Percentiles rank a stretch among this genome's conserved stretches.
These are phyloP conservation scores for Polyploca ridens DNA, from an alignment of 2,888 invertebrate genomes.

Conservation along the genomic window DNA sequence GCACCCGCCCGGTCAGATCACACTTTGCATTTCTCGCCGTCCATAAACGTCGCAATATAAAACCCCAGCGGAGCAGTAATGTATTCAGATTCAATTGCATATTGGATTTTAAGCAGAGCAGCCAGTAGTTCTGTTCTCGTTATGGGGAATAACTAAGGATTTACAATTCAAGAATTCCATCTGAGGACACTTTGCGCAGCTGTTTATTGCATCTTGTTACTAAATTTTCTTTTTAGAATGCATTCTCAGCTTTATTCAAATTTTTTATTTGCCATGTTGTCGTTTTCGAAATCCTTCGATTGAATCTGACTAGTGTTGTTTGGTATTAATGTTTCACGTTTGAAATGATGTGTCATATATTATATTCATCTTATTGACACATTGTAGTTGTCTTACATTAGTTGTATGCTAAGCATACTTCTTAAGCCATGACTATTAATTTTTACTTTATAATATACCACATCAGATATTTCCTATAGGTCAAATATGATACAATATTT, in stretches of 20 bases:
- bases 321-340: no score
- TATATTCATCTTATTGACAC: no score
- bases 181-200: constrained; percentile 30
- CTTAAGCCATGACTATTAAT: no score
- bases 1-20: constrained; percentile 37
- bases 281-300: background rate
- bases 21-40: constrained; percentile 43
- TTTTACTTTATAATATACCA: no score
- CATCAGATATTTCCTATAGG: no score
- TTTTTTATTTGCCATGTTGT: background rate
- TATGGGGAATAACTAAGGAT: constrained; percentile 33
- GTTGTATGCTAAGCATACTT: no score
- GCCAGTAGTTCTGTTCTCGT: constrained; percentile 34
- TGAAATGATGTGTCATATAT: no score
- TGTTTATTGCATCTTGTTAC: constrained; percentile 34
- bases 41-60: constrained; percentile 46
- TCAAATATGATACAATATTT: no score
- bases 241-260: constrained; percentile 1
- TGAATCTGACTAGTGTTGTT: background rate
- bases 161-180: constrained; percentile 46
- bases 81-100: constrained; percentile 58
- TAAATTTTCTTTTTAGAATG: constrained; percentile 20
- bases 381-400: no score
- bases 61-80: constrained; percentile 49
- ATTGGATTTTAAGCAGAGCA: constrained; percentile 36